A percentile compares a stretch with the other conserved stretches of the same genome.
phyloP scores from a whole-genome alignment of 2,888 invertebrate species.

The Oscheius sp. region DNA sequence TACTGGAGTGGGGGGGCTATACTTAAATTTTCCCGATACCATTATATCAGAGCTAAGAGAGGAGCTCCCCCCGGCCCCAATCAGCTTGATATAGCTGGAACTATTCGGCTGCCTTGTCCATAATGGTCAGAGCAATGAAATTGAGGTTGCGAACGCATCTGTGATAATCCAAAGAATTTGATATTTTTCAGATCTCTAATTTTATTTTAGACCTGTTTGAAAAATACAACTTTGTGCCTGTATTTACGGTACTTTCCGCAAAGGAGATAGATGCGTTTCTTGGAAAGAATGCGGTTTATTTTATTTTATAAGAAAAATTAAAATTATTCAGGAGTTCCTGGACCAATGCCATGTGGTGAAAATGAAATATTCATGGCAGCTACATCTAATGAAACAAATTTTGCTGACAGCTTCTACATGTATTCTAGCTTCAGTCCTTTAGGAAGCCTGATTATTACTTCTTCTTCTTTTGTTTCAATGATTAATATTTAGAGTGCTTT shows the following conservation, averaged over 20 bases:
- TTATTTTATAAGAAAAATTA: neutral
- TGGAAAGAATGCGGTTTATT: constrained; percentile 4
- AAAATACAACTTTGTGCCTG: neutral
- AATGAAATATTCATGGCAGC: constrained; percentile 6
- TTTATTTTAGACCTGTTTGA: neutral
- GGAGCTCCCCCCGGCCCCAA: neutral
- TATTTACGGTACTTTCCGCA: constrained; percentile 1
- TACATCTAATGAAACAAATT: neutral
- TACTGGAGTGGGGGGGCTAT: too few species aligned
- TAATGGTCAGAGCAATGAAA: neutral
- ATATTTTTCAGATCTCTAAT: neutral
- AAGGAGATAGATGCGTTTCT: neutral
- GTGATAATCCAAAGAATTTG: neutral
- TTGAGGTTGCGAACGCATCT: neutral
- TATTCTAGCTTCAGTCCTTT: neutral
- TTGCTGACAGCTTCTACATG: neutral
- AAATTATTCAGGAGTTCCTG: neutral
- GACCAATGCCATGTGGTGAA: constrained; percentile 10
- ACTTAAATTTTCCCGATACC: too few species aligned
- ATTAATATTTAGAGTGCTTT: constrained; percentile 1
- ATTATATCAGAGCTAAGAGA: too few species aligned
- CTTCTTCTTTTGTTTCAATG: too few species aligned
- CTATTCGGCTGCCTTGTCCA: neutral
- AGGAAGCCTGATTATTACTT: neutral
- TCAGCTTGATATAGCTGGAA: neutral